Percentiles rank a stretch among this genome's conserved stretches.
Conservation (phyloP, 2,113 vertebrate species). For the Solenodon paradoxus region DNA sequence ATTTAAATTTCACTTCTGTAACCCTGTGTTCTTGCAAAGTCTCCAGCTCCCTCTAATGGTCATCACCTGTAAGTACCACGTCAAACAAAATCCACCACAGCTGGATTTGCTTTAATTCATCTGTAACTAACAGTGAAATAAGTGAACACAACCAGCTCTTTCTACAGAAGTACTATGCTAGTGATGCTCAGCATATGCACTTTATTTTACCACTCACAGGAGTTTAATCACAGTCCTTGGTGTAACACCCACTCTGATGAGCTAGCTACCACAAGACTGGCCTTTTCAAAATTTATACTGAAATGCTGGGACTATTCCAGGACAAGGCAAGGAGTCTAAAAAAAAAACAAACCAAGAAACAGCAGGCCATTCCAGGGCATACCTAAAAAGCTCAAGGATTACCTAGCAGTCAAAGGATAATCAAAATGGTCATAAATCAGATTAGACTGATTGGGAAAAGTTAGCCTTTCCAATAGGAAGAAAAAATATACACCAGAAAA, state of each 20-base stretch:
- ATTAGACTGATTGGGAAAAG: neutral
- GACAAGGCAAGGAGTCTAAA: neutral
- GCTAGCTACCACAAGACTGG: neutral
- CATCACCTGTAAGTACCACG: constrained; percentile 58
- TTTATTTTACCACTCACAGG: neutral
- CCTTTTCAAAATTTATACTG: neutral
- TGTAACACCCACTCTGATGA: neutral
- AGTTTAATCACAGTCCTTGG: neutral
- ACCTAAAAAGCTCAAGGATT: neutral
- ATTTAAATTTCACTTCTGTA: neutral
- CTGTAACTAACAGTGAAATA: neutral
- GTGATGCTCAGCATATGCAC: fast-evolving
- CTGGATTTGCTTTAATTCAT: neutral
- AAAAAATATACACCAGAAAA: neutral
- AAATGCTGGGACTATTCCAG: neutral
- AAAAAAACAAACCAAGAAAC: neutral
- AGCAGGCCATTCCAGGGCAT: neutral
- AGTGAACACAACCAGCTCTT: neutral
- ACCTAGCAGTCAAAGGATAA: neutral
- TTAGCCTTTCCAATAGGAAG: neutral
- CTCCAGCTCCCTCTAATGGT: constrained; percentile 78
- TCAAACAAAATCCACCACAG: neutral
- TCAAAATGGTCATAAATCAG: neutral
- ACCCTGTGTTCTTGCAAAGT: constrained; percentile 28
- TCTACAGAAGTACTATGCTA: neutral